phyloP scores from a whole-genome alignment of 2,888 invertebrate genomes.

The Parelbella ahira region DNA sequence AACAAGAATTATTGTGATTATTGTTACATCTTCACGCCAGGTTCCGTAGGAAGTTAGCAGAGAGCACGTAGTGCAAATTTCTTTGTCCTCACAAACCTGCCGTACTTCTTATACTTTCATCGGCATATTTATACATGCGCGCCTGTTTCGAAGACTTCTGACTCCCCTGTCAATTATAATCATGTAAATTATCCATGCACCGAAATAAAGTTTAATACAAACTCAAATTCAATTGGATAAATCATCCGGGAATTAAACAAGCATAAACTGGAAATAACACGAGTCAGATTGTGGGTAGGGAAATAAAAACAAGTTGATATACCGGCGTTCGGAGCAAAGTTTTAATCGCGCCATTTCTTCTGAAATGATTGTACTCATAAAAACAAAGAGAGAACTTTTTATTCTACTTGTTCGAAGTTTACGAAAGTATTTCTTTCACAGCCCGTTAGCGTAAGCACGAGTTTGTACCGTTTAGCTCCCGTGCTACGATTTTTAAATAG shows the following conservation, averaged over 20 bases:
- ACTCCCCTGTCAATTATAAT: no score
- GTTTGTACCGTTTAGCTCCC: slow-evolving; percentile 11
- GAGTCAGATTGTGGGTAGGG: slow-evolving; percentile 15
- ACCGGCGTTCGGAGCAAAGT: slow-evolving; percentile 20
- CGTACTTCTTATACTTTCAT: no score
- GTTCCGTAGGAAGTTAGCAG: no score
- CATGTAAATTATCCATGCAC: no score
- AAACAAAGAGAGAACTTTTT: slow-evolving; percentile 24
- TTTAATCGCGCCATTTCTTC: slow-evolving; percentile 26
- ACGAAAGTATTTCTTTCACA: slow-evolving; percentile 20
- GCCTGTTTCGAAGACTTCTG: no score
- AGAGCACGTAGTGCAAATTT: no score
- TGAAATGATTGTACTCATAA: slow-evolving; percentile 25
- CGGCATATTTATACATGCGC: no score
- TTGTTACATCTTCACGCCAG: no score
- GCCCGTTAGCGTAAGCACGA: slow-evolving; percentile 18
- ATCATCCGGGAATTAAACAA: slow-evolving; percentile 6
- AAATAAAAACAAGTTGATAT: slow-evolving; percentile 26
- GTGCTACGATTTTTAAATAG: slow-evolving; percentile 1
- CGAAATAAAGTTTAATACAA: no score
- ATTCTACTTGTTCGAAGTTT: slow-evolving; percentile 19
- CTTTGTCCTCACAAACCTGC: no score
- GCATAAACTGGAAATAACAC: slow-evolving; percentile 11
- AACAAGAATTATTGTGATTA: no score
- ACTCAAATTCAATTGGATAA: no score